A percentile compares a stretch with the other conserved stretches of the same genome.
Conservation (phyloP, 2,797 vertebrate genomes). For the Lophius americanus region DNA sequence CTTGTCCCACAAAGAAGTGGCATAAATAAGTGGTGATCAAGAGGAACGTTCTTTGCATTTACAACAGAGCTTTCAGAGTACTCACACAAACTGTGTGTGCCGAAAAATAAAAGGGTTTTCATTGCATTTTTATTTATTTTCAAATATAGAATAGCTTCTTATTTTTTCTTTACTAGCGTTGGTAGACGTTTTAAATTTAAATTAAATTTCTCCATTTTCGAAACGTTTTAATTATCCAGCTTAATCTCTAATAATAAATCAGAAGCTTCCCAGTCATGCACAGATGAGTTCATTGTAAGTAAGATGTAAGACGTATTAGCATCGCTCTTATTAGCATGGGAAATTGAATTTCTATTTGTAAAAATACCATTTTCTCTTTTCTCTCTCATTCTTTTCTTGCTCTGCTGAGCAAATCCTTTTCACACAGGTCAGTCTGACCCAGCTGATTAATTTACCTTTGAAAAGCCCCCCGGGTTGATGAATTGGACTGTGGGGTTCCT, state of each 20-base stretch:
- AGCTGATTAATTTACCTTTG: slow-evolving; percentile 69
- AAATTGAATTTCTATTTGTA: background rate
- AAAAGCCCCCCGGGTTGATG: slow-evolving; percentile 69
- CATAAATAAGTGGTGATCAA: slow-evolving; percentile 67
- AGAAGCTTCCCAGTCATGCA: background rate
- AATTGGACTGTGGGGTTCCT: slow-evolving; percentile 59
- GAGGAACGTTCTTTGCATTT: slow-evolving; percentile 48
- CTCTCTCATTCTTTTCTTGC: slow-evolving; percentile 8
- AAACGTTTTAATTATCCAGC: slow-evolving; percentile 1
- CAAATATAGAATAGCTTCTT: background rate
- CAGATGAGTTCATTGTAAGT: slow-evolving; percentile 20
- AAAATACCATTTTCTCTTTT: slow-evolving; percentile 15
- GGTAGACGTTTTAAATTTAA: no score
- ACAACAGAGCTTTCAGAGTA: slow-evolving; percentile 67
- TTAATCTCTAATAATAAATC: slow-evolving; percentile 1
- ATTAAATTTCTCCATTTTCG: background rate
- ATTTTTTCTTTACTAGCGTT: background rate
- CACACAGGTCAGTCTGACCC: slow-evolving; percentile 80
- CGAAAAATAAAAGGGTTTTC: slow-evolving; percentile 16
- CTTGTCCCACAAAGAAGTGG: slow-evolving; percentile 48
- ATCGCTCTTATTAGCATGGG: background rate
- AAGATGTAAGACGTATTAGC: background rate
- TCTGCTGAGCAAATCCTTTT: slow-evolving; percentile 53
- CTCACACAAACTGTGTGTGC: background rate
- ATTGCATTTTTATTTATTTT: slow-evolving; percentile 9